A percentile compares a stretch with the other conserved stretches of the same genome.
Conservation (phyloP, 2,888 invertebrate genomes). For the Vannuccia rotundouncinata region DNA sequence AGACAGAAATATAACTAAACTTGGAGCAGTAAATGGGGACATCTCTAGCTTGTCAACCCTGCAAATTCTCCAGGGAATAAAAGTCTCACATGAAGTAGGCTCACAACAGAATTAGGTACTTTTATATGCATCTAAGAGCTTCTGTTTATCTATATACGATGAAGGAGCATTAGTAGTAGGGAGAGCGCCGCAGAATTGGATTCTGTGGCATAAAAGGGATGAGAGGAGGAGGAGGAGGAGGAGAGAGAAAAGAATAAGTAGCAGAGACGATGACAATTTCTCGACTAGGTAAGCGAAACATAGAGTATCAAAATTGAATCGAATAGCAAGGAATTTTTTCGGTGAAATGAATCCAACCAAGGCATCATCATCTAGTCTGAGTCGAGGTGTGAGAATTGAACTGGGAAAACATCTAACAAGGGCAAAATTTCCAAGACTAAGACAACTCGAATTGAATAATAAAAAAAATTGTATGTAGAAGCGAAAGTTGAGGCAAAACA, state of each 20-base stretch:
- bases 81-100: neutral
- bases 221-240: neutral
- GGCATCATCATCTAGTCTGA: too few species aligned
- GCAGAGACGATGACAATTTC: neutral
- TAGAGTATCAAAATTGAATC: neutral
- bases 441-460: too few species aligned
- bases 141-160: neutral
- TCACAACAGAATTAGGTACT: neutral
- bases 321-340: neutral
- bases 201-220: neutral
- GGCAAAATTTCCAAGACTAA: too few species aligned
- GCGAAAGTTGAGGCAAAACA: too few species aligned
- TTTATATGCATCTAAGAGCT: neutral
- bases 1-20: too few species aligned
- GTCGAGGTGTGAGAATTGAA: too few species aligned
- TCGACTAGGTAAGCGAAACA: neutral
- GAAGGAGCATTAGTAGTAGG: neutral
- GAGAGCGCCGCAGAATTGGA: too few species aligned
- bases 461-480: too few species aligned
- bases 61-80: neutral
- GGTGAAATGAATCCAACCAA: too few species aligned
- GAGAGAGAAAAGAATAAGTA: neutral
- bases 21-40: too few species aligned
- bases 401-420: too few species aligned
- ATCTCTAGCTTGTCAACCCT: too few species aligned